Evolutionary conservation across 2,888 invertebrate genomes (phyloP).

Genomic region (Sepioteuthis lessoniana): DNA sequence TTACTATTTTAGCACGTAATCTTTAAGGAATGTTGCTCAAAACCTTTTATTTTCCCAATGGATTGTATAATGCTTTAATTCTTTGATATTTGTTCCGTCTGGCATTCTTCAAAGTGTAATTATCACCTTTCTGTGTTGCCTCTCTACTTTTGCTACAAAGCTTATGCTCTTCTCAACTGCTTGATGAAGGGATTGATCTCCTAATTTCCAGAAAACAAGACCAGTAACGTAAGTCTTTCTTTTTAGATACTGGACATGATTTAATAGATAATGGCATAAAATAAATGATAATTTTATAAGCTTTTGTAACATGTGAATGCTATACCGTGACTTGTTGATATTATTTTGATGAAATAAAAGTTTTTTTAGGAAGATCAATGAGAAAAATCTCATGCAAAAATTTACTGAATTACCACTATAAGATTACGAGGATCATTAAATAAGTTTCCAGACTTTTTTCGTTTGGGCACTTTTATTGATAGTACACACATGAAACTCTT

Average conservation of each 20-base stretch:
- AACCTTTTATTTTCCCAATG: neutral
- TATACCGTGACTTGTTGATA: too few relatives aligned
- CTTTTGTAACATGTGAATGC: too few relatives aligned
- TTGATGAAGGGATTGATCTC: neutral
- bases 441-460: too few relatives aligned
- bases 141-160: neutral
- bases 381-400: too few relatives aligned
- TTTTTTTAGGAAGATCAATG: too few relatives aligned
- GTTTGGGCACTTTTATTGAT: too few relatives aligned
- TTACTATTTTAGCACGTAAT: neutral
- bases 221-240: neutral
- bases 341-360: too few relatives aligned
- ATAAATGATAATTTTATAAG: too few relatives aligned
- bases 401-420: too few relatives aligned
- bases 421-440: too few relatives aligned
- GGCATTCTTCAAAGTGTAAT: neutral
- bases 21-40: neutral
- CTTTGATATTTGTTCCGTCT: neutral
- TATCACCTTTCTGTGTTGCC: neutral
- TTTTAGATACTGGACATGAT: neutral
- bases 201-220: neutral
- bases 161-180: neutral
- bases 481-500: too few relatives aligned
- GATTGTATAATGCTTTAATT: neutral
- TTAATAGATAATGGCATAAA: neutral